Evolutionary conservation across 2,888 invertebrate genomes (phyloP).

Genomic region (Agonopterix arenella): DNA sequence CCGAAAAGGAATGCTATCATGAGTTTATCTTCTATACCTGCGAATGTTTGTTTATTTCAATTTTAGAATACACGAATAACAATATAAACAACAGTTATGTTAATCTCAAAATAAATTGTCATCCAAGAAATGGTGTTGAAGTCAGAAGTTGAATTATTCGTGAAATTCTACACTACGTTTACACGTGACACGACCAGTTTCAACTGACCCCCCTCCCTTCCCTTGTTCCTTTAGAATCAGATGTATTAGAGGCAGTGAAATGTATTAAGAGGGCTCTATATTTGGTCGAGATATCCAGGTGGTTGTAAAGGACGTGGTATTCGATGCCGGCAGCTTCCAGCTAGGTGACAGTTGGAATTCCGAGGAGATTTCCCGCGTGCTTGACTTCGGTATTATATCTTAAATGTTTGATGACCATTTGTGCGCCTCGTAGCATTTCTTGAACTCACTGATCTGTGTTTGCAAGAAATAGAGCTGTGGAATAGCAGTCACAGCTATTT

Average conservation of each 20-base stretch:
- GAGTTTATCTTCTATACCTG: too few species aligned
- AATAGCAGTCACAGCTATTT: too few species aligned
- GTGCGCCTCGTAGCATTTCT: neutral
- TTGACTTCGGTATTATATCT: conserved; percentile 17
- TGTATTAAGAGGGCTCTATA: conserved; percentile 17
- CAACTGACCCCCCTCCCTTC: conserved; percentile 15
- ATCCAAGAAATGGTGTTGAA: conserved; percentile 31
- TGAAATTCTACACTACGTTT: conserved; percentile 54
- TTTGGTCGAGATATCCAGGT: conserved; percentile 33
- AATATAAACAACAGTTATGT: too few species aligned
- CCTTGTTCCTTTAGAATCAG: neutral
- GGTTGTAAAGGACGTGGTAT: conserved; percentile 39
- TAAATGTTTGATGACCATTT: conserved; percentile 4
- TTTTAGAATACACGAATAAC: too few species aligned
- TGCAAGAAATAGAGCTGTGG: neutral
- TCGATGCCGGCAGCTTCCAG: conserved; percentile 23
- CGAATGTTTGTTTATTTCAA: too few species aligned
- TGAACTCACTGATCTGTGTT: neutral
- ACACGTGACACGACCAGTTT: conserved; percentile 32
- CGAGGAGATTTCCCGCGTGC: conserved; percentile 25
- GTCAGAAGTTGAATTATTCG: conserved; percentile 48
- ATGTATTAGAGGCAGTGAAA: conserved; percentile 6
- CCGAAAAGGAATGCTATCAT: too few species aligned
- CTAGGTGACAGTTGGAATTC: conserved; percentile 35
- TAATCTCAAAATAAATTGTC: conserved; percentile 37